Conservation (phyloP, 1,140 invertebrate genomes). For the Bombus superbus region DNA sequence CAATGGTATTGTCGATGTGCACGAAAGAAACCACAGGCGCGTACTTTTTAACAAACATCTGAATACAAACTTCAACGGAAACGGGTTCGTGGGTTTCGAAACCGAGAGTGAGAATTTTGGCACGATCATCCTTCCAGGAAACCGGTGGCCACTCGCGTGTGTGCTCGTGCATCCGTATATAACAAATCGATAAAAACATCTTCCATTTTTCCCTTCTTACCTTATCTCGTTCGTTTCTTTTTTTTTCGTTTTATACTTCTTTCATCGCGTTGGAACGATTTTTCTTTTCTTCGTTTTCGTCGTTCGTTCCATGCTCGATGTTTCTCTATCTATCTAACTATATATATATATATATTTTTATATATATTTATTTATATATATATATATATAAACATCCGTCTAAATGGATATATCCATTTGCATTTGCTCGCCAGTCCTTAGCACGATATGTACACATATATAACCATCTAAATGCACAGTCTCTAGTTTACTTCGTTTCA, state of each 20-base stretch:
- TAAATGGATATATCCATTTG: constrained; percentile 75
- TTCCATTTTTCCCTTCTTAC: constrained; percentile 8
- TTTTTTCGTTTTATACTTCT: constrained; percentile 1
- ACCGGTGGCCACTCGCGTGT: constrained; percentile 70
- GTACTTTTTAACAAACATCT: constrained; percentile 53
- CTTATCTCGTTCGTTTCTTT: not conserved
- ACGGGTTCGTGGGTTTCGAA: constrained; percentile 49
- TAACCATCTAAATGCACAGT: constrained; percentile 70
- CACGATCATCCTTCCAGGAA: constrained; percentile 73
- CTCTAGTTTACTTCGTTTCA: constrained; percentile 62
- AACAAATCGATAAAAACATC: constrained; percentile 75
- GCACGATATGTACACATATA: constrained; percentile 66
- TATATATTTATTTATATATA: constrained; percentile 63
- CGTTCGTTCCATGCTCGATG: constrained; percentile 54
- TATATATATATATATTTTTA: constrained; percentile 68
- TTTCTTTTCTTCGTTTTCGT: not conserved
- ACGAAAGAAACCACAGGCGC: constrained; percentile 44
- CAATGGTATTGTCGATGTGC: constrained; percentile 63
- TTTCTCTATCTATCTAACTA: constrained; percentile 50
- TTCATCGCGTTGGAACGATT: constrained; percentile 14
- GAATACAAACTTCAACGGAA: constrained; percentile 62
- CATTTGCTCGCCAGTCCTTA: constrained; percentile 61
- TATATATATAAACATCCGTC: constrained; percentile 77
- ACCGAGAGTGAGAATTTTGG: constrained; percentile 77
- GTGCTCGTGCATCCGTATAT: constrained; percentile 48